phyloP scores from a whole-genome alignment of 2,797 vertebrate species.

The Melanogrammus aeglefinus region DNA sequence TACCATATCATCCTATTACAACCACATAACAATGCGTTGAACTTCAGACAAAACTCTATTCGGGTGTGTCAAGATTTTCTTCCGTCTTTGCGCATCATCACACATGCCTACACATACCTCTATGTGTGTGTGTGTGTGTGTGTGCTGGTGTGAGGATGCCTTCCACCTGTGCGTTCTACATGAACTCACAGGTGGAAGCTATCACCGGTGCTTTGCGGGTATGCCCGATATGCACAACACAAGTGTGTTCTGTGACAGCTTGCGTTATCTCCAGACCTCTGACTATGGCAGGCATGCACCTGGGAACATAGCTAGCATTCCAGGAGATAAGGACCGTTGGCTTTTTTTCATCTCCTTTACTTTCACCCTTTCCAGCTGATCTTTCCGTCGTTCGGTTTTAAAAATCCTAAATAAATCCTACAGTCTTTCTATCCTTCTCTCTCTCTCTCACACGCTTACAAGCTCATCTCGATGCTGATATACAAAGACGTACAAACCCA shows the following conservation, averaged over 20 bases:
- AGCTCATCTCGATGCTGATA: not conserved
- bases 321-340: slow-evolving; percentile 10
- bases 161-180: not conserved
- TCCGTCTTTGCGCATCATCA: not conserved
- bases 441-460: not conserved
- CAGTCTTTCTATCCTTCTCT: not conserved
- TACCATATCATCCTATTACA: not conserved
- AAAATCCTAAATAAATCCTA: too few relatives aligned
- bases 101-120: not conserved
- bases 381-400: too few relatives aligned
- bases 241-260: slow-evolving; percentile 20
- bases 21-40: not conserved
- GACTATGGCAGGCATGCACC: slow-evolving; percentile 14
- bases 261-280: slow-evolving; percentile 30
- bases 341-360: not conserved
- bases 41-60: not conserved
- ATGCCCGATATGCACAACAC: slow-evolving; percentile 34
- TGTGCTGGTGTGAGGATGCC: too few relatives aligned
- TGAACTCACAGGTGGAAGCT: not conserved
- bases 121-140: too few relatives aligned
- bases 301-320: slow-evolving; percentile 31
- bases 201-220: slow-evolving; percentile 10
- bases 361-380: too few relatives aligned
- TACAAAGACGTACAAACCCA: not conserved
- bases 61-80: not conserved